Evolutionary conservation across 2,797 vertebrate genomes (phyloP).

Genomic region (Erpetoichthys calabaricus): DNA sequence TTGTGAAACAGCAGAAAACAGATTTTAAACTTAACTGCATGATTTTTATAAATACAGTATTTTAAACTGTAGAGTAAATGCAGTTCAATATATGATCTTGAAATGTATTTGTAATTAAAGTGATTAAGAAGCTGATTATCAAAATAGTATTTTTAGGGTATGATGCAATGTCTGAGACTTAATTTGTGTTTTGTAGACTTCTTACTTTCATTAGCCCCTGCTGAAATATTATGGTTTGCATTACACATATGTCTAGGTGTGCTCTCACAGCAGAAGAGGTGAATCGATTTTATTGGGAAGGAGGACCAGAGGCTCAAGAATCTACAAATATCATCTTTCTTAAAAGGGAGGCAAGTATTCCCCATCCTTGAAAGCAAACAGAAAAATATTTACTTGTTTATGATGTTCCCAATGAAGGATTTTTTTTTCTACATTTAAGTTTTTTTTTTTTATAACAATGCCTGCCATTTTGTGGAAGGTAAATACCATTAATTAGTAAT

Average conservation of each 20-base stretch:
- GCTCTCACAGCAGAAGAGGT: slow-evolving; percentile 61
- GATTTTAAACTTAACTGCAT: too few species aligned
- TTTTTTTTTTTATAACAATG: too few species aligned
- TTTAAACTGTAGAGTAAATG: too few species aligned
- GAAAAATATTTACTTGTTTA: background rate
- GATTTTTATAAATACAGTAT: too few species aligned
- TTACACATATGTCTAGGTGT: slow-evolving; percentile 42
- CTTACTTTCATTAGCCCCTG: background rate
- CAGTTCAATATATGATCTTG: too few species aligned
- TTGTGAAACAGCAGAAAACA: too few species aligned
- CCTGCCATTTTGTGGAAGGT: background rate
- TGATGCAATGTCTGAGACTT: too few species aligned
- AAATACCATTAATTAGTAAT: too few species aligned
- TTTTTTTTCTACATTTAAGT: background rate
- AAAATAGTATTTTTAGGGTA: too few species aligned
- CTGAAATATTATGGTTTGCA: background rate
- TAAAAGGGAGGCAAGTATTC: slow-evolving; percentile 38
- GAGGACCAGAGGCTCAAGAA: slow-evolving; percentile 71
- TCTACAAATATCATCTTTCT: slow-evolving; percentile 70
- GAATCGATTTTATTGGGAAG: slow-evolving; percentile 53
- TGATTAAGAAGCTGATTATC: background rate
- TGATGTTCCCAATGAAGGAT: background rate
- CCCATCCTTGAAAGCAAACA: background rate
- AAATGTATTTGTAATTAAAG: too few species aligned
- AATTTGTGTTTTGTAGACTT: background rate